Conservation (phyloP, 53 echinoderm and acorn worm species). For the Apostichopus leukothele region DNA sequence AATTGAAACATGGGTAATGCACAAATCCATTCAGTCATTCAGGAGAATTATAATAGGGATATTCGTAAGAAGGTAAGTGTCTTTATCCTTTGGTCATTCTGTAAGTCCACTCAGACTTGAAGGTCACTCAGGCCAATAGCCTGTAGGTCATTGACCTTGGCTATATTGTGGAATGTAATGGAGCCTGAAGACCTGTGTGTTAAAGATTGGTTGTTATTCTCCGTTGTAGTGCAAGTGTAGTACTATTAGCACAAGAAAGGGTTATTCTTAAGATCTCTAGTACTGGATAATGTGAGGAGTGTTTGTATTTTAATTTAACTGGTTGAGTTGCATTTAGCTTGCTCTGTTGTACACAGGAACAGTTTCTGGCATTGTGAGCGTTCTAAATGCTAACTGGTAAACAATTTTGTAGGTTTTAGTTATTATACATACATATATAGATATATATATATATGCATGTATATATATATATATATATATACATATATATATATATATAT, state of each 20-base stretch:
- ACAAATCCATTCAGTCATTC: conserved; percentile 98
- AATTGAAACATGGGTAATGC: conserved; percentile 94
- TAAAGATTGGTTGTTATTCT: neutral
- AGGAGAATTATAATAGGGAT: conserved; percentile 99
- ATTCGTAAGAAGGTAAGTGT: conserved; percentile 76
- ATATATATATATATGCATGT: no score
- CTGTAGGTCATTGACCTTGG: conserved; percentile 42
- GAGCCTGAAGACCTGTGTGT: neutral
- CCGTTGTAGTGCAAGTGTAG: no score
- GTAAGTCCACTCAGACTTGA: conserved; percentile 1
- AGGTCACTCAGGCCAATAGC: conserved; percentile 31
- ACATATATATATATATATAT: no score
- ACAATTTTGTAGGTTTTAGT: no score
- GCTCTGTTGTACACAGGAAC: no score
- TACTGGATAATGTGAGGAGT: neutral
- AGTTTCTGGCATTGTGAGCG: no score
- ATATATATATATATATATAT: no score
- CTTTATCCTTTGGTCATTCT: neutral
- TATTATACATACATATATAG: no score
- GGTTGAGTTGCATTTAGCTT: no score
- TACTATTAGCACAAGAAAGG: no score
- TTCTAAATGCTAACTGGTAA: no score
- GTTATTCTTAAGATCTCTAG: neutral
- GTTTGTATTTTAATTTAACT: no score
- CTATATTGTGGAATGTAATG: conserved; percentile 10